Conservation (phyloP, 2,113 vertebrate species). For the Rhombomys opimus region DNA sequence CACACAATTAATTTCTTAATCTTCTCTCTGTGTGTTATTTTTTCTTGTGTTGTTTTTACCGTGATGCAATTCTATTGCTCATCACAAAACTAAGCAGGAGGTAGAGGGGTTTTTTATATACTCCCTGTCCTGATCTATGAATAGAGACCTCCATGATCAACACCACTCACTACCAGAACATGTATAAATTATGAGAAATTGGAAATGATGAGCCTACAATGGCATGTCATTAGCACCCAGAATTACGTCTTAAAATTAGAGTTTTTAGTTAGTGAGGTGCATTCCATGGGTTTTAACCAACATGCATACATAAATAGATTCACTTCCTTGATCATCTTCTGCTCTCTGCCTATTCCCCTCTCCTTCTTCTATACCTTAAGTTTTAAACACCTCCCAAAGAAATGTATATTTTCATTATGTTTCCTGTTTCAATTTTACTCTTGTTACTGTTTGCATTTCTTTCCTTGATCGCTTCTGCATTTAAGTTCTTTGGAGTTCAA, state of each 20-base stretch:
- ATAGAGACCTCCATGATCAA: neutral
- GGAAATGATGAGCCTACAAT: neutral
- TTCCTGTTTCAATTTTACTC: conserved; percentile 3
- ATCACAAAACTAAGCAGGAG: neutral
- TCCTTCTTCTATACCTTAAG: neutral
- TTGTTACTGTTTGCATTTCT: neutral
- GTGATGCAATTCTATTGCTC: neutral
- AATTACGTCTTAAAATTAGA: neutral
- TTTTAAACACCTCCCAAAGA: neutral
- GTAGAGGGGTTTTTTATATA: neutral
- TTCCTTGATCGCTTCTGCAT: neutral
- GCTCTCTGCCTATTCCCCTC: neutral
- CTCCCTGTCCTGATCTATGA: neutral
- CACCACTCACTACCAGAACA: neutral
- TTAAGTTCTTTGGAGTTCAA: conserved; percentile 18
- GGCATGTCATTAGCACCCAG: neutral
- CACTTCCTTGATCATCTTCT: neutral
- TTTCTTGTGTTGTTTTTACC: neutral
- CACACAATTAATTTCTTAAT: neutral
- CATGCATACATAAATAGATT: neutral
- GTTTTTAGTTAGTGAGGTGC: neutral
- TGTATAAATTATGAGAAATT: neutral
- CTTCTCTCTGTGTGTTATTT: neutral
- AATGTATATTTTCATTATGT: conserved; percentile 6
- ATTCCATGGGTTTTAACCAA: neutral